Evolutionary conservation across 2,113 vertebrate species (phyloP), one percentile per base, ranked within the genome.

Genomic region (Chaenogobius annularis): DNA sequence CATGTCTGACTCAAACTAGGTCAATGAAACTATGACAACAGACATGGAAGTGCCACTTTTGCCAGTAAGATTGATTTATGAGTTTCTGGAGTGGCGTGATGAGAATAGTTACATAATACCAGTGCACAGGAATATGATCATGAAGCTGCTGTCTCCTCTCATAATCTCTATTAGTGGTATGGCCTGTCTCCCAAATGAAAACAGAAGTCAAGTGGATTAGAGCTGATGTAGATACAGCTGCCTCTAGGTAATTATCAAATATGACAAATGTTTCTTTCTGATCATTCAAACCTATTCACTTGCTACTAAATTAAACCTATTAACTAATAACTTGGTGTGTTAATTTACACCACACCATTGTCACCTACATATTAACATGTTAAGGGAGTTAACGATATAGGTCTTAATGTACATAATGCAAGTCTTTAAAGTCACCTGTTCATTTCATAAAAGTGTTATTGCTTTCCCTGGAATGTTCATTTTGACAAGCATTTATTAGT

Each of bases 1-100:
- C 50, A 56, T 66, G 68, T 72, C 68, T 66, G 14, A 54, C 35
- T 23, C 14, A 23, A 88, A 79, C 55, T 79, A 72, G 85, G 88
- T 61, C 80, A 83, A 35, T 70, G 70, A 54, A 68, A 1, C 59
- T 31, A 43, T 23, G 40, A 73, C 66, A 76, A 69, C 14, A 31
- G 1, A 69, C 44, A 12, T 0, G 61, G 63, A 43, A 55, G 19
- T 8, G 62, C 23, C 26, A 65, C 43, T 76, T 66, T 64, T 54
- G n/a, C 37, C 66, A 68, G 19, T 46, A 70, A 15, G 26, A 77
- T 61, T 19, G 66, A 52, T n/a, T 52, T 11, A n/a, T 19, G 12
- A 58, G 50, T 20, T 8, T 54, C n/a, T 20, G 50, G 50, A 58
- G 54, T 23, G 20, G 22, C 10, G 3, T 14, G 22, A 56, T 9